Percentiles rank a stretch among this genome's conserved stretches.
Evolutionary conservation across 2,113 vertebrate genomes (phyloP).

Genomic region (Nycticorax nycticorax): DNA sequence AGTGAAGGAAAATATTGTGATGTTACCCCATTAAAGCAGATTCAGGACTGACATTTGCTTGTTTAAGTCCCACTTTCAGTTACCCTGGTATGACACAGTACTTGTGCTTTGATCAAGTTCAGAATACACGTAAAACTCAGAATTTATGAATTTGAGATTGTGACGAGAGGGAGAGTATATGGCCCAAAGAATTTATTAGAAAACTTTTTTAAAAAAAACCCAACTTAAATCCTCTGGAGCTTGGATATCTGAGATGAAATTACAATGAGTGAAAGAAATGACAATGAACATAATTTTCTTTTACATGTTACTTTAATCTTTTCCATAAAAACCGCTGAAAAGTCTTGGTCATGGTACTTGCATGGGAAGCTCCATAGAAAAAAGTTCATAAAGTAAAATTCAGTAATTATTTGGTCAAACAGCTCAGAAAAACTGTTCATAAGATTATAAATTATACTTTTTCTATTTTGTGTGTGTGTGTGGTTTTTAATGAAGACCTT

Average conservation of each 20-base stretch:
- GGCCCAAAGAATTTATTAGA: background rate
- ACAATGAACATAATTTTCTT: background rate
- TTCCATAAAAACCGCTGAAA: background rate
- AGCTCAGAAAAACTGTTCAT: background rate
- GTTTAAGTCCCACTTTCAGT: background rate
- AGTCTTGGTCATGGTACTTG: background rate
- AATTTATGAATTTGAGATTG: background rate
- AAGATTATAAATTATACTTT: background rate
- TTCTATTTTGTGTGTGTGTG: background rate
- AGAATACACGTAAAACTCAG: background rate
- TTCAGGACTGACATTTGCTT: background rate
- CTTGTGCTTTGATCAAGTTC: background rate
- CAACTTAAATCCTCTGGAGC: background rate
- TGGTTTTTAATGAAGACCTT: background rate
- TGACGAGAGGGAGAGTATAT: fast-evolving
- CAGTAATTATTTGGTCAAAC: background rate
- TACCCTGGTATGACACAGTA: background rate
- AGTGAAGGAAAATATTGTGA: background rate
- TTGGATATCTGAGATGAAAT: background rate
- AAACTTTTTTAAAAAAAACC: background rate
- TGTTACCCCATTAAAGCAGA: background rate
- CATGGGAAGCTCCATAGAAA: background rate
- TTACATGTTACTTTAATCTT: background rate
- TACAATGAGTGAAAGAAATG: background rate
- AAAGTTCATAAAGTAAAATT: background rate